These are phyloP conservation scores for Galaxea fascicularis DNA, from an alignment of 92 coral and sea anemone genomes.

Conservation along the genomic window DNA sequence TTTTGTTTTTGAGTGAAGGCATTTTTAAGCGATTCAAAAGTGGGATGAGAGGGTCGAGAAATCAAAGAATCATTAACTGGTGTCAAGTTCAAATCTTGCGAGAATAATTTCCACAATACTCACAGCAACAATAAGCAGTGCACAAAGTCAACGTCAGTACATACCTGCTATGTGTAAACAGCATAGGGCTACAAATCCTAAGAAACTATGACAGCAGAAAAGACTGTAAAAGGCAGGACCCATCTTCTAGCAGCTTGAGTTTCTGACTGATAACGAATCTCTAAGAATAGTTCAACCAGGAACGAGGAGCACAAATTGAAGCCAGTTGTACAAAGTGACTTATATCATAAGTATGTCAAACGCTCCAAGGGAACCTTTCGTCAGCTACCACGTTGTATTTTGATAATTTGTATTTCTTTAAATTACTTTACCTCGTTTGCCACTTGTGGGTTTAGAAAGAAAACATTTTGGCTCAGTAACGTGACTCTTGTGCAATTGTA, in stretches of 20 bases:
- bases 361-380: too few relatives aligned
- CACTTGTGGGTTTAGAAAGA: not conserved
- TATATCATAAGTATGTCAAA: too few relatives aligned
- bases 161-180: constrained; percentile 5
- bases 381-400: too few relatives aligned
- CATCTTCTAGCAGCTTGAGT: constrained; percentile 8
- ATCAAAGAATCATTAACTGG: too few relatives aligned
- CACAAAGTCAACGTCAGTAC: not conserved
- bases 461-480: not conserved
- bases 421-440: not conserved
- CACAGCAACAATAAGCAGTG: not conserved
- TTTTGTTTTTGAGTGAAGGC: too few relatives aligned
- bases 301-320: not conserved
- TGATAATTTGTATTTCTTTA: not conserved
- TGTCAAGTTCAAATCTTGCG: too few relatives aligned
- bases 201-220: not conserved
- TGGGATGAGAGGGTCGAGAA: too few relatives aligned
- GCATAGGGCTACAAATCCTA: not conserved
- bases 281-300: too few relatives aligned
- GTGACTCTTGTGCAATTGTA: too few relatives aligned
- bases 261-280: not conserved
- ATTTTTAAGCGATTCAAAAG: too few relatives aligned
- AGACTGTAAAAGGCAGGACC: not conserved
- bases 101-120: not conserved
- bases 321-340: too few relatives aligned